Evolutionary conservation across 2,113 vertebrate species (phyloP).

Genomic region (Laticauda laticaudata): DNA sequence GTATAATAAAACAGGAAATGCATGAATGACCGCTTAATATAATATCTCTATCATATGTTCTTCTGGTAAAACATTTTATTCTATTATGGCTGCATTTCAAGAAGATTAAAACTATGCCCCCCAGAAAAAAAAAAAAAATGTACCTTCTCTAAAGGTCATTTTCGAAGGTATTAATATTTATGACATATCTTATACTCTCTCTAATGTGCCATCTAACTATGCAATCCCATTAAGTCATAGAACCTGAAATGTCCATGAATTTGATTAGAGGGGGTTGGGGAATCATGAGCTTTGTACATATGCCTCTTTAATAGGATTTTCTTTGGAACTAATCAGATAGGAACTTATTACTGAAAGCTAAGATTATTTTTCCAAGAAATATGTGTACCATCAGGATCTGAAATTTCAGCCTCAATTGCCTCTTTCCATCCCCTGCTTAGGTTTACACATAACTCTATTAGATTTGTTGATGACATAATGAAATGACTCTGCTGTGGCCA

Average conservation of each 20-base stretch:
- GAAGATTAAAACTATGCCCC: conserved; percentile 28
- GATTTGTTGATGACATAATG: conserved; percentile 6
- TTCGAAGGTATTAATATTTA: too few relatives aligned
- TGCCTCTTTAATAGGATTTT: conserved; percentile 30
- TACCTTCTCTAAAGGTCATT: too few relatives aligned
- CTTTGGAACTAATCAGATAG: neutral
- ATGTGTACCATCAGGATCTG: conserved; percentile 10
- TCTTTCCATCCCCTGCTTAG: conserved; percentile 3
- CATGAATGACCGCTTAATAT: conserved; percentile 38
- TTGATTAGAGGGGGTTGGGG: neutral
- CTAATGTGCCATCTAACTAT: conserved; percentile 36
- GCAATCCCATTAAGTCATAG: conserved; percentile 21
- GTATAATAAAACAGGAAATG: conserved; percentile 27
- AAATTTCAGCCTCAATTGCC: conserved; percentile 28
- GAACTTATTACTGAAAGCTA: conserved; percentile 22
- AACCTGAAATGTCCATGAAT: conserved; percentile 26
- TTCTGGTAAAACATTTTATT: conserved; percentile 35
- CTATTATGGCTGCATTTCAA: conserved; percentile 20
- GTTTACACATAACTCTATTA: conserved; percentile 28
- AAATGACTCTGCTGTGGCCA: conserved; percentile 4
- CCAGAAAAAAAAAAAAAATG: too few relatives aligned
- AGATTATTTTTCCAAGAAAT: conserved; percentile 24
- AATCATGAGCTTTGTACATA: neutral
- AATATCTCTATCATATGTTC: conserved; percentile 19
- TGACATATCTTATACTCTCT: conserved; percentile 25